Percentiles rank a stretch among this genome's conserved stretches.
Conservation (phyloP, 1,140 invertebrate genomes). For the Goniozus legneri region DNA sequence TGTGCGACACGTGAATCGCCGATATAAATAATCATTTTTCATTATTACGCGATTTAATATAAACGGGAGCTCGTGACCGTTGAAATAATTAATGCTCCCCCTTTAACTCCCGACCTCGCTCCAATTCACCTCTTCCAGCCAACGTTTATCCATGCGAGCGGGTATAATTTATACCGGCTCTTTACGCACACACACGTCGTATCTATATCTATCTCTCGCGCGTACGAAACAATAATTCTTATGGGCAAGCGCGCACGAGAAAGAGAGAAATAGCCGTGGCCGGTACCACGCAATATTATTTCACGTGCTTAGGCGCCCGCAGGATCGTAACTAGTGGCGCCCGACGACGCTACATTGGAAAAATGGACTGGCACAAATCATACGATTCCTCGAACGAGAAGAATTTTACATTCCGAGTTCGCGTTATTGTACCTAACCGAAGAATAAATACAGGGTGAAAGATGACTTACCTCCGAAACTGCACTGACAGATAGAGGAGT, state of each 20-base stretch:
- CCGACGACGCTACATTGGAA: not conserved
- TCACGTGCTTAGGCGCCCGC: slow-evolving; percentile 22
- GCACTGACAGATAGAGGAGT: too few species aligned
- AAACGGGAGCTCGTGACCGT: not conserved
- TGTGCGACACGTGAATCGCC: too few species aligned
- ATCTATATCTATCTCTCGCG: slow-evolving; percentile 12
- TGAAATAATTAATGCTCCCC: not conserved
- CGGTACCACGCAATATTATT: slow-evolving; percentile 26
- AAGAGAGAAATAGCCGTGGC: slow-evolving; percentile 2
- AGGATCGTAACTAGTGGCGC: slow-evolving; percentile 16
- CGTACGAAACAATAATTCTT: slow-evolving; percentile 24
- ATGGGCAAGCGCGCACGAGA: too few species aligned
- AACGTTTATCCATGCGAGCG: slow-evolving; percentile 19
- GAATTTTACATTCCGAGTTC: not conserved
- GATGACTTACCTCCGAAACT: too few species aligned
- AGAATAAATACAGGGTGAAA: too few species aligned
- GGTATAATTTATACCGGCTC: slow-evolving; percentile 18
- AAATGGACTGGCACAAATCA: not conserved
- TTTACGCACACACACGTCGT: slow-evolving; percentile 1
- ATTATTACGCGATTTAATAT: not conserved
- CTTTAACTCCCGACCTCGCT: not conserved
- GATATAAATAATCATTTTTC: not conserved
- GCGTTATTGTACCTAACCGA: too few species aligned
- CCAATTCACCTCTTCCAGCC: slow-evolving; percentile 7
- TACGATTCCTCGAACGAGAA: not conserved